phyloP scores from a whole-genome alignment of 1,140 invertebrate species.

The Macrotrachela quadricornifera region DNA sequence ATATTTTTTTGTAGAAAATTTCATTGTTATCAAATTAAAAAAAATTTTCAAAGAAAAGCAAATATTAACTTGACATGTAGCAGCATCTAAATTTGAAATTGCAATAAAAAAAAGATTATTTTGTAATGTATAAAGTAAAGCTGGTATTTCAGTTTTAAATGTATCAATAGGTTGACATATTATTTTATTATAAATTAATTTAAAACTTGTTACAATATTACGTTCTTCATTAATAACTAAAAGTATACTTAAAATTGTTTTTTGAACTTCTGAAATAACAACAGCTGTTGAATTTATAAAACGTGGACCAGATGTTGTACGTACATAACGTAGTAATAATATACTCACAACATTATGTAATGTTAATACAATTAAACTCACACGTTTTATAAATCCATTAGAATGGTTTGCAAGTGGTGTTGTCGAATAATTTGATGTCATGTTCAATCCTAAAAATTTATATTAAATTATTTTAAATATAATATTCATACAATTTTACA shows the following conservation, averaged over 20 bases:
- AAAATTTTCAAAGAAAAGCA: not conserved
- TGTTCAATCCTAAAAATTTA: too few relatives aligned
- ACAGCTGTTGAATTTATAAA: constrained; percentile 86
- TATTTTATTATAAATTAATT: too few relatives aligned
- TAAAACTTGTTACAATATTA: too few relatives aligned
- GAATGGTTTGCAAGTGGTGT: too few relatives aligned
- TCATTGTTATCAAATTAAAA: not conserved
- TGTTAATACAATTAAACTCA: constrained; percentile 66
- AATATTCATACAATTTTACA: too few relatives aligned
- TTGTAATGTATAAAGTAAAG: constrained; percentile 78
- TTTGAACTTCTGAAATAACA: constrained; percentile 74
- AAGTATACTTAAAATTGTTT: constrained; percentile 50
- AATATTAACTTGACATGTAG: constrained; percentile 69
- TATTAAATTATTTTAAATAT: too few relatives aligned
- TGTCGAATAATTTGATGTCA: too few relatives aligned
- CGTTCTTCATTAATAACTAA: constrained; percentile 31
- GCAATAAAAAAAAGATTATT: constrained; percentile 92
- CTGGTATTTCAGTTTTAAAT: constrained; percentile 64
- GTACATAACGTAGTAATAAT: constrained; percentile 75
- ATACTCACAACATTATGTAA: constrained; percentile 80
- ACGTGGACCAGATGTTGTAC: constrained; percentile 62
- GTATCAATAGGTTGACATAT: too few relatives aligned
- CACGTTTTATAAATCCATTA: too few relatives aligned
- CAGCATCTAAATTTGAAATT: constrained; percentile 86
- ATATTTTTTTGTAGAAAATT: too few relatives aligned